Evolutionary conservation across 2,113 vertebrate genomes (phyloP).

Genomic region (Synodontis membranacea): DNA sequence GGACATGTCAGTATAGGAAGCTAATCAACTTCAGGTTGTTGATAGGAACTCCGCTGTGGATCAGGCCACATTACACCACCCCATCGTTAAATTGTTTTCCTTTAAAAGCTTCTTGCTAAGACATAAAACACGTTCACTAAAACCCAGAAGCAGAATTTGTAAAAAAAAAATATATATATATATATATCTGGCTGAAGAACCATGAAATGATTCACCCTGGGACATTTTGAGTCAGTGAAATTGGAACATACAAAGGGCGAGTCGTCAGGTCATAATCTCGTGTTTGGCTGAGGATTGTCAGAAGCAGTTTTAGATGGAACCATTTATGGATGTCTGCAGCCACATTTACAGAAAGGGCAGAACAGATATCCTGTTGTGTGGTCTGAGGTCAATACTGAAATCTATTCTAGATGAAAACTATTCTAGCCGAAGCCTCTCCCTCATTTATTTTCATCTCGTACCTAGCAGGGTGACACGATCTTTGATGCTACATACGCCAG

Average conservation of each 20-base stretch:
- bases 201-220: background rate
- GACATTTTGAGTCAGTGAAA: background rate
- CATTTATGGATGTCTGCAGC: background rate
- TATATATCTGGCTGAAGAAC: background rate
- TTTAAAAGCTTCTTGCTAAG: background rate
- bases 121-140: background rate
- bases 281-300: slow-evolving; percentile 1
- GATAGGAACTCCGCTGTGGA: background rate
- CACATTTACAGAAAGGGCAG: slow-evolving; percentile 5
- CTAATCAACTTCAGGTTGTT: background rate
- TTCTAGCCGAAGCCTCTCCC: background rate
- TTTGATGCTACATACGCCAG: background rate
- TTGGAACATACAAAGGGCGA: background rate
- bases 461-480: background rate
- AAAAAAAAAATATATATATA: background rate
- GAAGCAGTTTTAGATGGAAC: background rate
- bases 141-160: background rate
- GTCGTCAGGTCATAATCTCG: background rate
- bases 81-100: background rate
- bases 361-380: background rate
- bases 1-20: background rate
- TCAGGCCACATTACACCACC: background rate
- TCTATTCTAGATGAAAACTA: background rate
- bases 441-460: background rate
- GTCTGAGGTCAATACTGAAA: background rate